Evolutionary conservation across 2,113 vertebrate species (phyloP).

Genomic region (Accipiter virgatus): DNA sequence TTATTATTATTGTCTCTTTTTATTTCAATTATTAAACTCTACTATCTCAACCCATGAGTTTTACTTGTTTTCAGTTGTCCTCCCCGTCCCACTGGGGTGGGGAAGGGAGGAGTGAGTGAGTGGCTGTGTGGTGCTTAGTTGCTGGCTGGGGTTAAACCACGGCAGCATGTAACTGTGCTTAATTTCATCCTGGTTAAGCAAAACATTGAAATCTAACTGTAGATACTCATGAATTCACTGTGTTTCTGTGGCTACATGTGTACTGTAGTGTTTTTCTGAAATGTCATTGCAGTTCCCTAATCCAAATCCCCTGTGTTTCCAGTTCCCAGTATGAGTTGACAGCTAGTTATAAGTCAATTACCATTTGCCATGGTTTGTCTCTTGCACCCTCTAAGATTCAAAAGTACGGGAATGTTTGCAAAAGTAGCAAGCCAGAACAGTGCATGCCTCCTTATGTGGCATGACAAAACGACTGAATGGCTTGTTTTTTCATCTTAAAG

Average conservation of each 20-base stretch:
- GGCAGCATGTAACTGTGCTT: neutral
- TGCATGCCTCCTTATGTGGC: neutral
- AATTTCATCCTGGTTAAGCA: neutral
- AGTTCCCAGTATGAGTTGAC: neutral
- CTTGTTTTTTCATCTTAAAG: conserved; percentile 11
- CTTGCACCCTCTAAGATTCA: neutral
- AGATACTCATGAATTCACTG: neutral
- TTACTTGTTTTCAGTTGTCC: too few relatives aligned
- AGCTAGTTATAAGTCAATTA: neutral
- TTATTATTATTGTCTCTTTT: too few relatives aligned
- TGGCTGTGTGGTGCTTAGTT: too few relatives aligned
- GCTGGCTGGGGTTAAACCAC: too few relatives aligned
- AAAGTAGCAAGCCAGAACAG: neutral
- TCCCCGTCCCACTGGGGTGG: too few relatives aligned
- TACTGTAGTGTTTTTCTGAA: neutral
- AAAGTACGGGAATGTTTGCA: neutral
- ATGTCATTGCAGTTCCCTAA: neutral
- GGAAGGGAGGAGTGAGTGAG: too few relatives aligned
- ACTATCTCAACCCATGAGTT: too few relatives aligned
- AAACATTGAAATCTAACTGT: neutral
- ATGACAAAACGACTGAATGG: neutral
- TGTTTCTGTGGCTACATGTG: neutral
- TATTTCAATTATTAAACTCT: too few relatives aligned
- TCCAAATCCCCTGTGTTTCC: neutral
- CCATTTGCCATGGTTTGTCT: neutral